phyloP scores from a whole-genome alignment of 2,888 invertebrate genomes.

The Dermolepida albohirtum region DNA sequence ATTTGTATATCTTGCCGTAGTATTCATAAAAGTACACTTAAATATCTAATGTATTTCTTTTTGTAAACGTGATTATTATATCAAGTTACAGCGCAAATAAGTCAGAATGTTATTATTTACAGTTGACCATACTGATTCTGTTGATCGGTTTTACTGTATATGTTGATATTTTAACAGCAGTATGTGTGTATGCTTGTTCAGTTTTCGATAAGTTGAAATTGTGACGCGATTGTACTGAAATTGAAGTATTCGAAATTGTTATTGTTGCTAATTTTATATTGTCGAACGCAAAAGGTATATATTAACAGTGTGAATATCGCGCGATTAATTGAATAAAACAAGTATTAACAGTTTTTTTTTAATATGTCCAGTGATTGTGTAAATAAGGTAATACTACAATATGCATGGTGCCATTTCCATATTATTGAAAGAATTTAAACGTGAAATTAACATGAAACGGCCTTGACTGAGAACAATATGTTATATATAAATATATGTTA shows the following conservation, averaged over 20 bases:
- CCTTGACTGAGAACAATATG: too few relatives aligned
- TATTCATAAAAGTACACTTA: too few relatives aligned
- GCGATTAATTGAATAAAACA: background rate
- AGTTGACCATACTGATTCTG: constrained; percentile 1
- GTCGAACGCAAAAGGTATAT: background rate
- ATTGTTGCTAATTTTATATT: constrained; percentile 21
- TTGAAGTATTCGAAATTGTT: constrained; percentile 9
- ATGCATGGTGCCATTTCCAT: background rate
- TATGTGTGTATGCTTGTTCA: background rate
- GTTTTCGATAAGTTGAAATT: constrained; percentile 25
- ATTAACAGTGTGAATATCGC: constrained; percentile 7
- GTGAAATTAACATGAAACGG: background rate
- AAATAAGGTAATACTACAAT: constrained; percentile 19
- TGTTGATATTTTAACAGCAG: constrained; percentile 10
- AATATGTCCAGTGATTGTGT: constrained; percentile 28
- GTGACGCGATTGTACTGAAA: constrained; percentile 12
- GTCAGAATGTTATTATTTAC: background rate
- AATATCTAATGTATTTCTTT: too few relatives aligned
- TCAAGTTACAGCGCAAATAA: too few relatives aligned
- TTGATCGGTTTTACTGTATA: constrained; percentile 3
- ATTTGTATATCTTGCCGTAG: too few relatives aligned
- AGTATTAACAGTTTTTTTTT: background rate
- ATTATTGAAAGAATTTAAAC: background rate
- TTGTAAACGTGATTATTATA: too few relatives aligned
- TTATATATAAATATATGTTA: too few relatives aligned